Evolutionary conservation across 2,797 vertebrate genomes (phyloP), one percentile per base, ranked within the genome.

Genomic region (Pseudochaenichthys georgianus): DNA sequence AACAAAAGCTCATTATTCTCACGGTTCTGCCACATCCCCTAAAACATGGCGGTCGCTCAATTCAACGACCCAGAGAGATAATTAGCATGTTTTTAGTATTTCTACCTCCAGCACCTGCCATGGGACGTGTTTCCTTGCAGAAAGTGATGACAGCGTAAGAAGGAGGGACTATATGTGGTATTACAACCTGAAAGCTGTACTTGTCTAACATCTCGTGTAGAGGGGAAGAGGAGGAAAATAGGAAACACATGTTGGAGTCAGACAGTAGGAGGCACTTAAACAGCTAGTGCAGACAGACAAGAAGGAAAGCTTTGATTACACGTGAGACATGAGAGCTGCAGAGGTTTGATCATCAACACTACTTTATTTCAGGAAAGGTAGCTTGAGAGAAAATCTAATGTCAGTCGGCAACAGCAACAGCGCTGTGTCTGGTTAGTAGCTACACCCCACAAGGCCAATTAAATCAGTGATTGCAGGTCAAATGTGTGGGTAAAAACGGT

Each of bases 401-500:
- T 81, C 42, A 21, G 16, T 60, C 12, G 2, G 47, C 31, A 34
- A 16, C 8, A 17, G 43, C 55, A 48, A 61, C 62, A 2, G 34
- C 3, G 10, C 41, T 38, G 34, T 9, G 34, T 38, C 7, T 38
- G 34, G 34, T 38, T 38, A 38, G 34, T 38, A 53, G 55, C 72
- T 60, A 48, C 85, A 73, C 71, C 90, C 86, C 72, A 15, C 0
- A 43, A 73, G 81, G 78, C 78, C 80, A 90, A 92, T 92, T 92
- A 91, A 63, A 64, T 63, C 28, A 9, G 41, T 70, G 70, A 77
- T 62, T 58, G 65, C 73, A 88, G 87, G 77, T 77, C 71, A 68
- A 45, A 70, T 4, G 51, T 67, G 75, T 73, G 66, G 67, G 77
- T 77, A 41, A 77, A 9, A 65, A 66, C 12, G 2, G 51, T 16